Conservation (phyloP, 2,888 invertebrate genomes). For the Nasonia oneida region DNA sequence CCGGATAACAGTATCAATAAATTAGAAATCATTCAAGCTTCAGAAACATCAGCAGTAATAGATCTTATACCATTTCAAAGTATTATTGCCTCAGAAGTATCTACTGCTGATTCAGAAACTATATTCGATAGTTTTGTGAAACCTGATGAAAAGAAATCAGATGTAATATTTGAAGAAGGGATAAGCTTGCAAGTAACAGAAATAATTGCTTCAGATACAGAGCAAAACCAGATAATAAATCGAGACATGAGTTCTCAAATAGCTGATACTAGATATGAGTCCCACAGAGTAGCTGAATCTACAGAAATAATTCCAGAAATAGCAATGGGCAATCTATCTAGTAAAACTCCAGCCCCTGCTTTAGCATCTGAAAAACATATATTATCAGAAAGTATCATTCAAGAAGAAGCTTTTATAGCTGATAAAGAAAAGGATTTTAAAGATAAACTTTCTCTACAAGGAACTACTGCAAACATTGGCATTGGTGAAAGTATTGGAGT, state of each 20-base stretch:
- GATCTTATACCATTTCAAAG: conserved; percentile 82
- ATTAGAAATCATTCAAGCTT: conserved; percentile 76
- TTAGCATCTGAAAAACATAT: conserved; percentile 80
- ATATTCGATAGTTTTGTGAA: conserved; percentile 71
- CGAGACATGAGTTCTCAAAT: conserved; percentile 70
- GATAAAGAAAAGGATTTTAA: conserved; percentile 82
- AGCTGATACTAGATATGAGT: conserved; percentile 78
- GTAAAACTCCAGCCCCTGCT: conserved; percentile 72
- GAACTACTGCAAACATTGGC: conserved; percentile 73
- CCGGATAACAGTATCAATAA: conserved; percentile 71
- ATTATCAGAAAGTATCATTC: conserved; percentile 82
- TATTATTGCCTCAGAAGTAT: conserved; percentile 79
- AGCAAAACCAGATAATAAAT: conserved; percentile 74
- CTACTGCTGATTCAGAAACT: conserved; percentile 73
- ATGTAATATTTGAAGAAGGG: conserved; percentile 77
- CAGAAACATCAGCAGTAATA: conserved; percentile 80
- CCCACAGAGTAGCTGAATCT: conserved; percentile 82
- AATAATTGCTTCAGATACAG: conserved; percentile 79
- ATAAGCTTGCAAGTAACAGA: conserved; percentile 81
- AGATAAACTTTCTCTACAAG: conserved; percentile 68
- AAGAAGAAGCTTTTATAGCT: conserved; percentile 81
- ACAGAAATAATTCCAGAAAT: conserved; percentile 81
- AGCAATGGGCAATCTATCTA: conserved; percentile 79
- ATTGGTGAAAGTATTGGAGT: conserved; percentile 77
- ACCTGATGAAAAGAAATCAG: conserved; percentile 73